Evolutionary conservation across 2,888 invertebrate genomes (phyloP), one percentile per base, ranked within the genome.

Genomic region (Margaritifera margaritifera): DNA sequence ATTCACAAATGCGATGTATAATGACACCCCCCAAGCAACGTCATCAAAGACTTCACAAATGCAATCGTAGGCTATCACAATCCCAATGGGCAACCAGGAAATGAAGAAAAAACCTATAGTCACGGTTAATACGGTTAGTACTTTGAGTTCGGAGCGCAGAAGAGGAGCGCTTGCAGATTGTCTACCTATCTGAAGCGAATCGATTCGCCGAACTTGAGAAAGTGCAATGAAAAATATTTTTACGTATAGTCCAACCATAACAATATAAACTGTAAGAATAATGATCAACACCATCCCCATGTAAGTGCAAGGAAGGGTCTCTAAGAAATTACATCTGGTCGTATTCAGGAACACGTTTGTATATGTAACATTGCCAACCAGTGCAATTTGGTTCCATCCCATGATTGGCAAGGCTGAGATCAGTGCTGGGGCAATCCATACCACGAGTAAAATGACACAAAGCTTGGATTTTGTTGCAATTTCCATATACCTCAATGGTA

Each of bases 251-350:
- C 22, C 24, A 22, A 24, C 8, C 56, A 56, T 56, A 11, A 56
- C 22, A 22, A 15, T 18, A 4, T 22, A 22, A 24, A 56, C 24
- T 22, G 24, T 15, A 11, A 56, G 22, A 11, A 56, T 56, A 56
- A 56, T 19, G 11, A 4, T 22, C 11, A 56, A 22, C 0, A 56
- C 15, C 22, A 56, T 22, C 56, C 22, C 24, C 24, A 22, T 56
- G 56, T 56, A 56, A 22, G 56, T 22, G 24, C 56, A 56, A 56
- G 56, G 56, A 15, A 56, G 11, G 22, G 56, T 56, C 56, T 56
- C 56, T 18, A 56, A 56, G 56, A 22, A 22, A 24, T 56, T 5
- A 56, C 56, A 56, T 24, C 22, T 18, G 19, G 56, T 56, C 22
- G 18, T 56, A 24, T 56, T 56, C 19, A 22, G 11, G 22, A 11